Conservation (phyloP, 2,797 vertebrate genomes). For the Phataginus tricuspis region DNA sequence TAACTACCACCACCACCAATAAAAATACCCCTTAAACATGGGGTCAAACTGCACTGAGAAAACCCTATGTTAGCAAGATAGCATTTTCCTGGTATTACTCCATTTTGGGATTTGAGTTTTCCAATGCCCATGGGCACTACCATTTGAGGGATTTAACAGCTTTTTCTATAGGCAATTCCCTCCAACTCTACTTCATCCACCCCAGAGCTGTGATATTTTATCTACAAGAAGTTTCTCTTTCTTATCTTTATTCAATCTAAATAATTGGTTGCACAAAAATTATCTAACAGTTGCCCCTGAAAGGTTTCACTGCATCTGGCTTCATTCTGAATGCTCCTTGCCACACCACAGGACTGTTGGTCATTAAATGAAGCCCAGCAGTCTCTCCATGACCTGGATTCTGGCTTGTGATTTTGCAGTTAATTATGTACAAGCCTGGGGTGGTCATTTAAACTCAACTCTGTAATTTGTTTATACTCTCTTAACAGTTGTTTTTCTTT, state of each 20-base stretch:
- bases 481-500: neutral
- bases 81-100: neutral
- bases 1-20: neutral
- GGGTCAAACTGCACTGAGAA: neutral
- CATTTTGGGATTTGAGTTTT: neutral
- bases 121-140: neutral
- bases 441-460: conserved; percentile 2
- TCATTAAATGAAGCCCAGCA: neutral
- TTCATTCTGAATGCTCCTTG: neutral
- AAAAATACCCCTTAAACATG: neutral
- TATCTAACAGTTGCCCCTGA: neutral
- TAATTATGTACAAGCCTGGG: neutral
- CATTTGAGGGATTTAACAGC: neutral
- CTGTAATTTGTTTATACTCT: neutral
- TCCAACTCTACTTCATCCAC: neutral
- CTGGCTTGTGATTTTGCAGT: neutral
- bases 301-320: neutral
- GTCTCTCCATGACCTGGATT: neutral
- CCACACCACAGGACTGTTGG: too few relatives aligned
- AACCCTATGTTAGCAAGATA: neutral
- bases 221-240: neutral
- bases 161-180: neutral
- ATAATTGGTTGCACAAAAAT: neutral
- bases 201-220: neutral
- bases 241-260: neutral